Percentiles rank a stretch among this genome's conserved stretches.
These are phyloP conservation scores for Oegoconia quadripuncta DNA, from an alignment of 2,888 invertebrate genomes.

Conservation along the genomic window DNA sequence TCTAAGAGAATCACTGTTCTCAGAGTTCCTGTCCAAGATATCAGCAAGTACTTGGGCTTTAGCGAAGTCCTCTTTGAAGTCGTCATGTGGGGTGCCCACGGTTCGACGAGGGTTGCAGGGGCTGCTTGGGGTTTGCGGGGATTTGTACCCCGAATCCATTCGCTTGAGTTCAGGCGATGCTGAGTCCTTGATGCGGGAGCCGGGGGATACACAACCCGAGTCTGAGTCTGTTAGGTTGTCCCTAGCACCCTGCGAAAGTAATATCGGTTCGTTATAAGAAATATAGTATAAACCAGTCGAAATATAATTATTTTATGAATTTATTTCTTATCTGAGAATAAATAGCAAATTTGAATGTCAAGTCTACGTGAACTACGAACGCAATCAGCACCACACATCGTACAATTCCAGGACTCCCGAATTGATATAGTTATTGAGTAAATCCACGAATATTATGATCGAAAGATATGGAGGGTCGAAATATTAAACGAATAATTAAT, in stretches of 20 bases:
- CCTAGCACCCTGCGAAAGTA: slow-evolving; percentile 62
- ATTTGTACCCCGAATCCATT: slow-evolving; percentile 77
- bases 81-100: slow-evolving; percentile 59
- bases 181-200: slow-evolving; percentile 74
- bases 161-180: slow-evolving; percentile 75
- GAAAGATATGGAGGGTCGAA: too few relatives aligned
- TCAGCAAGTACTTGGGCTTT: slow-evolving; percentile 70
- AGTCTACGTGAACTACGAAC: too few relatives aligned
- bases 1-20: slow-evolving; percentile 65
- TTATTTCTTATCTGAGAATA: too few relatives aligned
- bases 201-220: slow-evolving; percentile 76
- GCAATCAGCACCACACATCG: too few relatives aligned
- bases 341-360: too few relatives aligned
- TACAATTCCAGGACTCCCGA: too few relatives aligned
- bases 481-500: too few relatives aligned
- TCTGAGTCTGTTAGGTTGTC: slow-evolving; percentile 76
- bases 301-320: too few relatives aligned
- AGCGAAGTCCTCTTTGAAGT: slow-evolving; percentile 73
- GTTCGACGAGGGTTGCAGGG: slow-evolving; percentile 62
- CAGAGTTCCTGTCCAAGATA: slow-evolving; percentile 64
- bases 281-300: too few relatives aligned
- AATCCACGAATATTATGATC: too few relatives aligned
- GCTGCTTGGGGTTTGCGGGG: slow-evolving; percentile 67
- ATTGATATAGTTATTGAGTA: too few relatives aligned
- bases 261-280: too few relatives aligned